Evolutionary conservation across 2,797 vertebrate species (phyloP), one percentile per base, ranked within the genome.

Genomic region (Tokudaia tokunoshimensis): DNA sequence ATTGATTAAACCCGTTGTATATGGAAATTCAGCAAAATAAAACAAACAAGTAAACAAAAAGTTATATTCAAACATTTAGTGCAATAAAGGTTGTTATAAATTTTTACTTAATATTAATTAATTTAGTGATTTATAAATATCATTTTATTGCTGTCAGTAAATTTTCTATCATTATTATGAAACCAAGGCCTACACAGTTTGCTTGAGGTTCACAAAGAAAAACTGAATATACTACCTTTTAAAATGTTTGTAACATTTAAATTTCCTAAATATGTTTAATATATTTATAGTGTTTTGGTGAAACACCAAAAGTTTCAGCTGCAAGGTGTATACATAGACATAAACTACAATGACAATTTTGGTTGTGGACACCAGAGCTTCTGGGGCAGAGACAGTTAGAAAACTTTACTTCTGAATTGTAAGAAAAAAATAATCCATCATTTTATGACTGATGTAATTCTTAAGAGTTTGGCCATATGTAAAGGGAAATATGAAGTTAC

Each of bases 241-340:
- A 65, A 88, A 70, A 20, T 41, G 41, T 75, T 94, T 13, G 0
- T n/a, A 61, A 29, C n/a, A 31, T 86, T 86, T 76, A 34, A 34
- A 1, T 76, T 91, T 87, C 20, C 20, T 17, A 7, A 76, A 94
- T n/a, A 70, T 17, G 85, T 57, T 72, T 91, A 67, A 91, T 41
- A 70, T 82, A 92, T 89, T 86, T 79, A 26, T 15, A 80, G 52
- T 4, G 4, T 24, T 87, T 85, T 34, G 5, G 52, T 50, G n/a
- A 96, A 96, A 89, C 6, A 70, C 7, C 9, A 72, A 34, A 7
- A 81, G 92, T 87, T 95, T 96, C 55, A 84, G 29, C 52, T 75
- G 55, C 44, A 13, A n/a, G 7, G 29, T 34, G 57, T 76, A 29
- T 47, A 37, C 81, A 14, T 50, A 65, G 72, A 15, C 65, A 81